phyloP scores from a whole-genome alignment of 2,888 invertebrate species.

The Folsomia manolachei region DNA sequence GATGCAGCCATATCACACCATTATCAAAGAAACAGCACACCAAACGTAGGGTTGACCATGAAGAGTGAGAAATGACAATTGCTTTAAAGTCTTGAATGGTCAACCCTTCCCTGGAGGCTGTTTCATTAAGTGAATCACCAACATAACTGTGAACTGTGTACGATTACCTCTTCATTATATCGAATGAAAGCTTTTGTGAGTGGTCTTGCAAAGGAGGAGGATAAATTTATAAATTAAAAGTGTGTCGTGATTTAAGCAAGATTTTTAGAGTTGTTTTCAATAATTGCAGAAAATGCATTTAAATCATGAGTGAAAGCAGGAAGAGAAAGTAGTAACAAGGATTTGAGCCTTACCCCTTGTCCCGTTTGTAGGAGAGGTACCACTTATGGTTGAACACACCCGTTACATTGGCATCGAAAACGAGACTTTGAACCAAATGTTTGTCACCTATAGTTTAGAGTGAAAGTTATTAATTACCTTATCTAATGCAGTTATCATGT shows the following conservation, averaged over 20 bases:
- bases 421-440: slow-evolving; percentile 76
- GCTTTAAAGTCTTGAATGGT: too few relatives aligned
- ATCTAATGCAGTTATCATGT: too few relatives aligned
- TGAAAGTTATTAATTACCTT: too few relatives aligned
- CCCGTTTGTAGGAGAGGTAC: neutral
- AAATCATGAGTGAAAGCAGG: neutral
- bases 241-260: too few relatives aligned
- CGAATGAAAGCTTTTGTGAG: slow-evolving; percentile 28
- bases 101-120: neutral
- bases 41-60: neutral
- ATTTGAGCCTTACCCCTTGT: neutral
- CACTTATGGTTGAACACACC: slow-evolving; percentile 64
- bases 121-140: neutral
- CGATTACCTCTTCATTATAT: slow-evolving; percentile 4
- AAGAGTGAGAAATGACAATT: too few relatives aligned
- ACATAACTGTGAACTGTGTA: slow-evolving; percentile 4
- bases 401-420: slow-evolving; percentile 84
- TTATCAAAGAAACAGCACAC: slow-evolving; percentile 1
- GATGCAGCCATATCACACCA: neutral
- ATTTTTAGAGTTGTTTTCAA: too few relatives aligned
- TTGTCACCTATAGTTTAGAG: slow-evolving; percentile 69
- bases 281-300: too few relatives aligned
- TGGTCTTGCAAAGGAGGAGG: slow-evolving; percentile 21
- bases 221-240: too few relatives aligned
- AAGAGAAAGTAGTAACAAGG: neutral